phyloP scores from a whole-genome alignment of 2,888 invertebrate genomes.

The Dilophus febrilis region DNA sequence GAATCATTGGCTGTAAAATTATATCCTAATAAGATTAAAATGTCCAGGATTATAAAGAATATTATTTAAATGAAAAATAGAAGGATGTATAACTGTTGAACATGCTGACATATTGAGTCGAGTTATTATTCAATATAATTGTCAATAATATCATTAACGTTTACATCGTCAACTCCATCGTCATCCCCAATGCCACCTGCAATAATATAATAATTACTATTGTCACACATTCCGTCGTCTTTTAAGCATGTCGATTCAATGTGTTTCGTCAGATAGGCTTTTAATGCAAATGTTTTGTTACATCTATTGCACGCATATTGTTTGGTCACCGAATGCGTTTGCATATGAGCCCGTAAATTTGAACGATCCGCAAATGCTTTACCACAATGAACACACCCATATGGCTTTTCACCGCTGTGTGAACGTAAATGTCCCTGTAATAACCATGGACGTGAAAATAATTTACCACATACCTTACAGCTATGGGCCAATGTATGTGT shows the following conservation, averaged over 20 bases:
- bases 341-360: constrained; percentile 86
- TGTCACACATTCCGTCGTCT: too few species aligned
- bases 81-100: too few species aligned
- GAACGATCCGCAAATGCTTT: constrained; percentile 90
- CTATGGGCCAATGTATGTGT: constrained; percentile 87
- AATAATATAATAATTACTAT: not conserved
- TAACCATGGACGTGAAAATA: constrained; percentile 90
- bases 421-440: constrained; percentile 73
- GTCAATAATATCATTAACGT: too few species aligned
- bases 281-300: constrained; percentile 80
- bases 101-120: too few species aligned
- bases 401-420: constrained; percentile 88
- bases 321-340: constrained; percentile 83
- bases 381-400: constrained; percentile 83
- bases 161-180: constrained; percentile 1
- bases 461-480: constrained; percentile 84
- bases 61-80: too few species aligned
- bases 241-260: constrained; percentile 74
- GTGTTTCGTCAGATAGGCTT: constrained; percentile 90
- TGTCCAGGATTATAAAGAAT: too few species aligned
- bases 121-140: too few species aligned
- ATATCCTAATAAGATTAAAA: too few species aligned
- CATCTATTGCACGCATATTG: constrained; percentile 76
- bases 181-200: not conserved
- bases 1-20: too few species aligned